Evolutionary conservation across 2,113 vertebrate genomes (phyloP).

Genomic region (Siphamia tubifer): DNA sequence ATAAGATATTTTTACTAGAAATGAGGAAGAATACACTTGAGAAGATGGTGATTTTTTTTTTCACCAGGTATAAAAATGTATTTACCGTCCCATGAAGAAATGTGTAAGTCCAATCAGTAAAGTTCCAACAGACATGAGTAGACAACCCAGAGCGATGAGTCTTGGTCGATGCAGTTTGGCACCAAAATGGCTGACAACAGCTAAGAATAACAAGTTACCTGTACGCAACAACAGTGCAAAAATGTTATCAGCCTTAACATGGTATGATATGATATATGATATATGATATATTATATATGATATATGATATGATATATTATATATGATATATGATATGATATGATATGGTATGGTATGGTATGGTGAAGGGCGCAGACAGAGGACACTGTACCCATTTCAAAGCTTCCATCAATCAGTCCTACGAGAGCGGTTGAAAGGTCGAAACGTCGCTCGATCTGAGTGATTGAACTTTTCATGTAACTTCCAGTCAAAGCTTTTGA

Average conservation of each 20-base stretch:
- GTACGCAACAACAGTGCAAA: not conserved
- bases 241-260: not conserved
- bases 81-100: conserved; percentile 94
- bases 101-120: conserved; percentile 88
- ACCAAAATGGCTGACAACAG: conserved; percentile 92
- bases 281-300: no score
- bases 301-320: no score
- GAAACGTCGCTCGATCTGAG: conserved; percentile 93
- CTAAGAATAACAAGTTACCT: conserved; percentile 92
- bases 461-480: conserved; percentile 91
- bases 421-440: conserved; percentile 83
- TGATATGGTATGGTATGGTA: no score
- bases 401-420: conserved; percentile 89
- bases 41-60: no score
- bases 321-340: no score
- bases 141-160: conserved; percentile 85
- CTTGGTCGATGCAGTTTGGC: conserved; percentile 88
- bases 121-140: conserved; percentile 85
- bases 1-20: no score
- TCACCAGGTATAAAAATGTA: not conserved
- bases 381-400: conserved; percentile 87
- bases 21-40: no score
- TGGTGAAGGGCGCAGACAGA: not conserved
- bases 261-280: no score
- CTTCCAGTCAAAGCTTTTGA: conserved; percentile 81